Conservation (phyloP, 2,797 vertebrate genomes). For the Microchirus variegatus region DNA sequence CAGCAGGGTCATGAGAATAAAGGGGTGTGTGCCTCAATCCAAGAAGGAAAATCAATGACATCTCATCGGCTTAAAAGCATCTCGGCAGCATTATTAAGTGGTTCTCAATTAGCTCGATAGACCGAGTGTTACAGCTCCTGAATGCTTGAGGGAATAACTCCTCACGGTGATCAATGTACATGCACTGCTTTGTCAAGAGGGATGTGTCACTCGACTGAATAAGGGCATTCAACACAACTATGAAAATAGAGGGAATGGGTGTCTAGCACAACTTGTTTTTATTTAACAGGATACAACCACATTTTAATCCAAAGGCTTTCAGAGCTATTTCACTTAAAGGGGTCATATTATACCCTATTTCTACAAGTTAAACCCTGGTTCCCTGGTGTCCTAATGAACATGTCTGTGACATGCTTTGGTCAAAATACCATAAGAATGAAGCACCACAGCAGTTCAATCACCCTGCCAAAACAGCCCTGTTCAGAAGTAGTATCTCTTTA, state of each 20-base stretch:
- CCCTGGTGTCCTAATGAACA: too few species aligned
- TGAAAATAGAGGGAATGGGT: background rate
- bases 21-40: conserved; percentile 41
- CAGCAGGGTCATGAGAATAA: conserved; percentile 46
- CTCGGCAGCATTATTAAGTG: conserved; percentile 68
- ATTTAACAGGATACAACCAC: too few species aligned
- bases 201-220: conserved; percentile 39
- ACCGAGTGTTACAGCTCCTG: conserved; percentile 48
- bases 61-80: conserved; percentile 80
- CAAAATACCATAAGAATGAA: too few species aligned
- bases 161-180: conserved; percentile 40
- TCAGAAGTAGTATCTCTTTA: too few species aligned
- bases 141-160: conserved; percentile 31
- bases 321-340: too few species aligned
- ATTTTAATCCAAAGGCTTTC: too few species aligned
- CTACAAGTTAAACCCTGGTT: too few species aligned
- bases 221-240: conserved; percentile 14
- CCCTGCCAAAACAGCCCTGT: too few species aligned
- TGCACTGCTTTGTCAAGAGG: conserved; percentile 17
- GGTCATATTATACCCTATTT: too few species aligned
- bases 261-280: too few species aligned
- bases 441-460: too few species aligned
- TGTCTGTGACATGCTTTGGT: too few species aligned
- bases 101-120: conserved; percentile 71
- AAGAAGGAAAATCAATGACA: conserved; percentile 76